phyloP scores from a whole-genome alignment of 2,113 vertebrate species.

The Anolis sagrei region DNA sequence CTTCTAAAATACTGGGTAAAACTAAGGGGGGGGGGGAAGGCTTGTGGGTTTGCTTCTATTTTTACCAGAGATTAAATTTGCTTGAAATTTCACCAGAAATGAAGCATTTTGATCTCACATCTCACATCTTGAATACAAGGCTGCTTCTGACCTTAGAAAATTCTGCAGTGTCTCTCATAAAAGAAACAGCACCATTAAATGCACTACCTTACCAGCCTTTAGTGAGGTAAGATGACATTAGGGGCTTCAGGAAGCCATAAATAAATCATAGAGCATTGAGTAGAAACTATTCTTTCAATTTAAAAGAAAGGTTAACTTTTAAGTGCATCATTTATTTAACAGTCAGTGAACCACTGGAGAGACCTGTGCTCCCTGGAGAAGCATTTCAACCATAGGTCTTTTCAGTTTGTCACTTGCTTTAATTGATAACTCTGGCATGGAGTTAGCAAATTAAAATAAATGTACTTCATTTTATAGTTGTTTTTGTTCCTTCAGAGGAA shows the following conservation, averaged over 20 bases:
- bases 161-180: conserved; percentile 23
- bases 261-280: conserved; percentile 22
- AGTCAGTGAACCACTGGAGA: conserved; percentile 9
- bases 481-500: background rate
- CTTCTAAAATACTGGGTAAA: background rate
- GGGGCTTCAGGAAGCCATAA: conserved; percentile 27
- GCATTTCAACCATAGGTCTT: conserved; percentile 5
- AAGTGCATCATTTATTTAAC: conserved; percentile 40
- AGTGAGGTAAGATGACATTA: conserved; percentile 25
- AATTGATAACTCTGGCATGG: conserved; percentile 18
- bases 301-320: conserved; percentile 36
- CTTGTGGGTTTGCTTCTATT: background rate
- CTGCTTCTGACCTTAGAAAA: background rate
- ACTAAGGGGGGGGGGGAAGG: too few relatives aligned
- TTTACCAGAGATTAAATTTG: background rate
- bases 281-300: conserved; percentile 28
- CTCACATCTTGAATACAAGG: background rate
- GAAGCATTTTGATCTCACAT: background rate
- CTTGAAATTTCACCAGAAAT: background rate
- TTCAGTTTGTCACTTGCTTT: conserved; percentile 19
- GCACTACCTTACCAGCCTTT: conserved; percentile 14
- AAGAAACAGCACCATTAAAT: conserved; percentile 14
- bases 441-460: conserved; percentile 18
- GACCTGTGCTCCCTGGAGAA: conserved; percentile 2
- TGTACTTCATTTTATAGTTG: conserved; percentile 2